These are phyloP conservation scores for Butorides virescens DNA, from an alignment of 2,113 vertebrate species.

Conservation along the genomic window DNA sequence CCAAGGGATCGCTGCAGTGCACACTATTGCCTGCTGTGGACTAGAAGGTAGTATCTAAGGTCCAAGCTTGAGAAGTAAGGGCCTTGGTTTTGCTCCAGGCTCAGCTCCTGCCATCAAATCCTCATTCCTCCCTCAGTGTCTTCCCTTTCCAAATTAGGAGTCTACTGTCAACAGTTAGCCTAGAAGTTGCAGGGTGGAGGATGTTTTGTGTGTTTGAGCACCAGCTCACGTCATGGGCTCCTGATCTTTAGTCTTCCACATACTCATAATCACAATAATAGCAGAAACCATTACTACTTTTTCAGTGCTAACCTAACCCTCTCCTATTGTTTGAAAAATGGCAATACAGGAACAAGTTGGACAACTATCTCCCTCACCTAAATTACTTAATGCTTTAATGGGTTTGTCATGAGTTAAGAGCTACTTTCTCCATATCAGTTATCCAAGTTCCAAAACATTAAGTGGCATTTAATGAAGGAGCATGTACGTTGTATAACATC, in stretches of 20 bases:
- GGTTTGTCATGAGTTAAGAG: neutral
- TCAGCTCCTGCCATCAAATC: neutral
- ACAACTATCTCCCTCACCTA: neutral
- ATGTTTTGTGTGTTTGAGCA: neutral
- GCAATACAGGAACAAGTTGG: neutral
- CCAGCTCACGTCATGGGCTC: neutral
- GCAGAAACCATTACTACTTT: neutral
- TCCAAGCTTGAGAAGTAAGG: neutral
- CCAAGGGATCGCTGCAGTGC: neutral
- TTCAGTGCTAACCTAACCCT: neutral
- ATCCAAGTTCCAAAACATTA: neutral
- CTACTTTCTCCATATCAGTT: neutral
- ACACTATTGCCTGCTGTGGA: neutral
- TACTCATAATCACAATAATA: neutral
- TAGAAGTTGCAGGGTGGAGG: neutral
- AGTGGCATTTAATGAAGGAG: neutral
- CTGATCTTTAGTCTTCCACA: neutral
- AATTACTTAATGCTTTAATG: neutral
- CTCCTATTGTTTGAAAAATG: neutral
- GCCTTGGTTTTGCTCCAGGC: neutral
- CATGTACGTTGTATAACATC: neutral
- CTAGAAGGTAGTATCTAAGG: neutral
- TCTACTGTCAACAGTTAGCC: neutral
- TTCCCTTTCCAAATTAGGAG: constrained; percentile 12
- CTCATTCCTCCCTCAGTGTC: neutral